phyloP scores from a whole-genome alignment of 2,888 invertebrate genomes.

The Caenorhabditis sinica region DNA sequence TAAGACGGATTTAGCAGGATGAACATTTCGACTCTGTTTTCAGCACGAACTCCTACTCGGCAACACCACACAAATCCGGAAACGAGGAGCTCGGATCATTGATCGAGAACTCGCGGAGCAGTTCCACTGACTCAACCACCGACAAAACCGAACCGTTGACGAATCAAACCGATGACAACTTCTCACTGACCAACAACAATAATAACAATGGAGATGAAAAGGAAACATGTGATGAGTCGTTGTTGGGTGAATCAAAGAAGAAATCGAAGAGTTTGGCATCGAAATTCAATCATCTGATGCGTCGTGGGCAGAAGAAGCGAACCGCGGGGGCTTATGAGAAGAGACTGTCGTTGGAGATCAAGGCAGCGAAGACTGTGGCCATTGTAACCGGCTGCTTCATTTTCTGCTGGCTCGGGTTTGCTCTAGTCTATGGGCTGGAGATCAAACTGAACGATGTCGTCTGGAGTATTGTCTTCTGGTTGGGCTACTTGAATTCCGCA shows the following conservation, averaged over 20 bases:
- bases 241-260: conserved; percentile 40
- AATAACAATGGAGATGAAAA: conserved; percentile 56
- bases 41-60: conserved; percentile 52
- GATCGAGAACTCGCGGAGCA: conserved; percentile 56
- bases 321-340: conserved; percentile 82
- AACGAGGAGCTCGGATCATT: conserved; percentile 46
- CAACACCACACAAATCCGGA: conserved; percentile 37
- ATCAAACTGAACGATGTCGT: conserved; percentile 78
- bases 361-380: conserved; percentile 84
- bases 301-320: conserved; percentile 71
- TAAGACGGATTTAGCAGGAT: conserved; percentile 1
- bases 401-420: conserved; percentile 96
- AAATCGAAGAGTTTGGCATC: conserved; percentile 57
- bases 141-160: conserved; percentile 53
- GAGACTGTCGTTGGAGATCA: conserved; percentile 82
- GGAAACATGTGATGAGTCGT: conserved; percentile 37
- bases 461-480: conserved; percentile 93
- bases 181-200: conserved; percentile 57
- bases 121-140: conserved; percentile 53
- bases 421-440: conserved; percentile 86
- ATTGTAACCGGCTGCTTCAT: conserved; percentile 98
- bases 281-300: conserved; percentile 67
- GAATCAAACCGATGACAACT: conserved; percentile 53
- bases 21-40: neutral
- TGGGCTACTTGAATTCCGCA: conserved; percentile 97